A percentile compares a stretch with the other conserved stretches of the same genome.
Conservation (phyloP, 1,140 invertebrate species). For the Drosophila persimilis region DNA sequence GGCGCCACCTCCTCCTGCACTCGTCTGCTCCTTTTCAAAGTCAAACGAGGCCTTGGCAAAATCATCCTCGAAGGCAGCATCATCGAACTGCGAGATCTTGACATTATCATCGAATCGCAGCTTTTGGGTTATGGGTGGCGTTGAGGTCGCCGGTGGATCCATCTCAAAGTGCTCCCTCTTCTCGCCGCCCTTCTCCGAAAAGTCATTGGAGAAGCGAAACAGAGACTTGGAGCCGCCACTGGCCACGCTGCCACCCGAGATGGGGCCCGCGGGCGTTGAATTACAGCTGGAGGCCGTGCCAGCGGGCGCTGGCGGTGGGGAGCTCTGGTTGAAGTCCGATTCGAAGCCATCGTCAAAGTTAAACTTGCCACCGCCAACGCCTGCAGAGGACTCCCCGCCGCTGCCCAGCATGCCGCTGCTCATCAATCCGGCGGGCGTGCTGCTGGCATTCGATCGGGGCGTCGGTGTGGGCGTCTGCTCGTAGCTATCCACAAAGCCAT, state of each 20-base stretch:
- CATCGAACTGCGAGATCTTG: constrained; percentile 82
- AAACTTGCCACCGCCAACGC: constrained; percentile 62
- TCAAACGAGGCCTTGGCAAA: constrained; percentile 82
- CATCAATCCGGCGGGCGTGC: constrained; percentile 19
- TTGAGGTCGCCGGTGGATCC: constrained; percentile 50
- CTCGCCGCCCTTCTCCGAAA: constrained; percentile 83
- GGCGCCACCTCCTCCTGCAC: constrained; percentile 10
- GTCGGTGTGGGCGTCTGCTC: constrained; percentile 78
- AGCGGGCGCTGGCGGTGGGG: constrained; percentile 73
- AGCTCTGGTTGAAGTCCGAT: constrained; percentile 82
- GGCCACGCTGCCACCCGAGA: constrained; percentile 38
- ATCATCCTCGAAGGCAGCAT: constrained; percentile 81
- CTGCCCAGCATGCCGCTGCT: constrained; percentile 54
- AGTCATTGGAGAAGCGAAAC: constrained; percentile 85
- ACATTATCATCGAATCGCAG: constrained; percentile 82
- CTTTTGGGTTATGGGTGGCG: constrained; percentile 77
- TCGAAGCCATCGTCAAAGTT: constrained; percentile 82
- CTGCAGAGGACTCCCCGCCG: constrained; percentile 61
- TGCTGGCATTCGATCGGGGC: constrained; percentile 74
- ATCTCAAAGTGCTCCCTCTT: constrained; percentile 63
- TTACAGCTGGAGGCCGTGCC: constrained; percentile 79
- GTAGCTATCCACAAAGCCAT: constrained; percentile 78
- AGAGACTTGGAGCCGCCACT: constrained; percentile 64
- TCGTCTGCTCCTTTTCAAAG: constrained; percentile 75
- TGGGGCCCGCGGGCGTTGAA: constrained; percentile 66